Evolutionary conservation across 2,113 vertebrate genomes (phyloP), one percentile per base, ranked within the genome.

Genomic region (Mixornis gularis): DNA sequence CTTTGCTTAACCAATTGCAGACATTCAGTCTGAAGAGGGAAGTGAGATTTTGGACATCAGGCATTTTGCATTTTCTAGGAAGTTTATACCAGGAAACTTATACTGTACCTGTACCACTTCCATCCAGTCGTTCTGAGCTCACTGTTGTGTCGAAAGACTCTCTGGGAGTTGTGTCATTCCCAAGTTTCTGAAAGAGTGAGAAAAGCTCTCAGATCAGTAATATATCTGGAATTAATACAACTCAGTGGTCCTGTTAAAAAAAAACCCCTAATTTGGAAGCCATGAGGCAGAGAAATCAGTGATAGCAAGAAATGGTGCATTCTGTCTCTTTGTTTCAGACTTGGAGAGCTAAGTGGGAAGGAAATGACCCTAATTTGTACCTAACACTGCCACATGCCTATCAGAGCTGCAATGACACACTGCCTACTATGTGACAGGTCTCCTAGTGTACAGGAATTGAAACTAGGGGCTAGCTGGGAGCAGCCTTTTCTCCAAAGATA

Each of bases 61-160:
- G 21, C 5, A 29, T 59, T 56, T 80, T 41, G 8, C 2, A 12
- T 79, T 89, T 94, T 92, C 74, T 20, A 74, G 18, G 17, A 72
- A 34, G 19, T 49, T 88, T 73, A 66, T 7, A 49, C 4, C 22
- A 62, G 17, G 46, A 65, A 87, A 79, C 9, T 12, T 30, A 43
- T 63, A 85, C 82, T 46, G 90, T 96, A 99, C 99, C 98, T 97
- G 98, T 82, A 65, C 97, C 93, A 64, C 97, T 97, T 96, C 97
- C 98, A 36, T 99, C 99, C 56, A 95, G 85, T 77, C 97, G 98
- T 70, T 99, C 99, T 17, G 97, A 94, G 87, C 95, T 98, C 79
- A 97, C 72, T 7, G 87, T 70, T 46, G 96, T 55, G n/a, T 97
- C 97, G 64, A 94, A 89, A 71, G 91, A 84, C 30, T 98, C 98